Base-by-base conservation (phyloP, 64 coral and sea anemone species). In the Porites lutea region DNA sequence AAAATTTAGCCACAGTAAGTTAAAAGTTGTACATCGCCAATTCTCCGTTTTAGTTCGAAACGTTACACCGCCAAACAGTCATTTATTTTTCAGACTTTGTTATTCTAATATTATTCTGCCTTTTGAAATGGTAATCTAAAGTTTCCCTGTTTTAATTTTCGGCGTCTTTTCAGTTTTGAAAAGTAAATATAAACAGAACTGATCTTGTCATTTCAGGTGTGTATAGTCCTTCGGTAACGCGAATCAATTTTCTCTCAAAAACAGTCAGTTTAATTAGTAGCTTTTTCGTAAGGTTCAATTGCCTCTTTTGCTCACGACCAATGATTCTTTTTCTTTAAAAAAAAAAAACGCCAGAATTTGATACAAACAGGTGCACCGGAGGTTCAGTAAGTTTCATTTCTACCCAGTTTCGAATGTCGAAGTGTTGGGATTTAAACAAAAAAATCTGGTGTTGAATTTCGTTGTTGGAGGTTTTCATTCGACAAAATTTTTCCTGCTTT, bases 171-270 rank as follows among this genome's bases (percentile, higher is more conserved):
- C 44, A 52, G 16, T 52, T 52, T 52, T 2, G 10, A 49, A 46
- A 77, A n/a, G 74, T 77, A 48, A 77, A 77, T 37, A 37, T 77
- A 77, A 77, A 77, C 8, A 53, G 74, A 4, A 16, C 53, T 51
- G 16, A 52, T 37, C 27, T 37, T 37, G 27, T 37, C 27, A 2
- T 77, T 48, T 53, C 45, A 19, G 53, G 48, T 15, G 48, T 16
- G 4, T 27, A 23, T 70, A 7, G 19, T 8, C 5, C 3, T 2
- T n/a, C 4, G 16, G 0, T 66, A 5, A 15, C 6, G 66, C 66
- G n/a, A 70, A 20, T 70, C 66, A 23, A 66, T 66, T 15, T 66
- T 21, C 6, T 3, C 3, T 20, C 5, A 70, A 70, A 70, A 70
- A 21, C 11, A 20, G 66, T 20, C 18, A 70, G 19, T 5, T 70